These are phyloP conservation scores for Lepidotrigona ventralis DNA, from an alignment of 1,140 invertebrate genomes.

Conservation along the genomic window DNA sequence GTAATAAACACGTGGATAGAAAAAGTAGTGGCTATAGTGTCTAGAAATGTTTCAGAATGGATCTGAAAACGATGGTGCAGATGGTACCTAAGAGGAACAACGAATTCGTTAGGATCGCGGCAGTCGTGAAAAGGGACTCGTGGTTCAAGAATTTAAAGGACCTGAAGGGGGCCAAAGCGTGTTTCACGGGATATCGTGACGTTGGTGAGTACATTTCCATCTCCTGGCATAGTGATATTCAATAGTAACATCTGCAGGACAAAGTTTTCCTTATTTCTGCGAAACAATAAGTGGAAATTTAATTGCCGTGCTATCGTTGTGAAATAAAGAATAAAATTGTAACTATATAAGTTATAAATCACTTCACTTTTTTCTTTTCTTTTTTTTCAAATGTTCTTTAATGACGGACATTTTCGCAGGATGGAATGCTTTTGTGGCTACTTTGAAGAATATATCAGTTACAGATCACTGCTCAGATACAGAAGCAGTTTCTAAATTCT, in stretches of 20 bases:
- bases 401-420: constrained; percentile 72
- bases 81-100: constrained; percentile 83
- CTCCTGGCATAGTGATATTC: neutral
- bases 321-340: neutral
- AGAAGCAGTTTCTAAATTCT: constrained; percentile 81
- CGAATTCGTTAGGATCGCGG: constrained; percentile 84
- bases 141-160: constrained; percentile 82
- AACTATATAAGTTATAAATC: neutral
- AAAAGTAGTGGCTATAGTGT: neutral
- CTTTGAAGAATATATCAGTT: constrained; percentile 73
- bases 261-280: neutral
- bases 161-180: constrained; percentile 85
- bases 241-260: neutral
- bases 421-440: constrained; percentile 81
- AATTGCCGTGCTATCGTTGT: neutral
- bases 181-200: constrained; percentile 85
- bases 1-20: neutral
- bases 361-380: neutral
- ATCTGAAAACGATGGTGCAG: constrained; percentile 85
- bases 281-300: neutral
- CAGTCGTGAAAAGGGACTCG: constrained; percentile 85
- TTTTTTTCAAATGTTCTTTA: neutral
- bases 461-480: constrained; percentile 75
- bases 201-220: constrained; percentile 81
- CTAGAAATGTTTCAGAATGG: constrained; percentile 76